These are phyloP conservation scores for Microctonus aethiopoides DNA, from an alignment of 2,888 invertebrate species.

Conservation along the genomic window DNA sequence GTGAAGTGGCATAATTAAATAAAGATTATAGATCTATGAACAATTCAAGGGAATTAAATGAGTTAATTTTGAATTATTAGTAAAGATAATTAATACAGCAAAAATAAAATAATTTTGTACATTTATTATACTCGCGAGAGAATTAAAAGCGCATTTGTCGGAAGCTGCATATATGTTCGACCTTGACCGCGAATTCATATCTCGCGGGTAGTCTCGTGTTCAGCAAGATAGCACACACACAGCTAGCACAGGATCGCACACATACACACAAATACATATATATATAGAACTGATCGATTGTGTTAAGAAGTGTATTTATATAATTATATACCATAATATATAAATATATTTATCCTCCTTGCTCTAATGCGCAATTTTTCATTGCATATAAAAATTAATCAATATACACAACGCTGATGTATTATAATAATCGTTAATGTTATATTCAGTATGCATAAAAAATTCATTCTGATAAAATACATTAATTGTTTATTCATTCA, in stretches of 20 bases:
- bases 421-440: background rate
- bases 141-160: background rate
- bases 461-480: background rate
- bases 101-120: too few species aligned
- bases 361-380: background rate
- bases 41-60: too few species aligned
- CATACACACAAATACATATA: too few species aligned
- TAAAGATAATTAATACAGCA: too few species aligned
- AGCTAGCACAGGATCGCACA: background rate
- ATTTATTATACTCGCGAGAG: background rate
- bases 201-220: background rate
- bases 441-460: background rate
- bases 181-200: slow-evolving; percentile 13
- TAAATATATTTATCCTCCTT: background rate
- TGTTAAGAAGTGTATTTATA: too few species aligned
- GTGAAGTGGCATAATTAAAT: too few species aligned
- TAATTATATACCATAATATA: too few species aligned
- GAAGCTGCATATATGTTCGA: background rate
- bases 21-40: too few species aligned
- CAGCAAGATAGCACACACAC: background rate
- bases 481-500: too few species aligned
- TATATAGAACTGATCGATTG: too few species aligned
- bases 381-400: background rate
- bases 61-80: too few species aligned
- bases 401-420: background rate